Conservation (phyloP, 2,113 vertebrate species). For the Elanoides forficatus region DNA sequence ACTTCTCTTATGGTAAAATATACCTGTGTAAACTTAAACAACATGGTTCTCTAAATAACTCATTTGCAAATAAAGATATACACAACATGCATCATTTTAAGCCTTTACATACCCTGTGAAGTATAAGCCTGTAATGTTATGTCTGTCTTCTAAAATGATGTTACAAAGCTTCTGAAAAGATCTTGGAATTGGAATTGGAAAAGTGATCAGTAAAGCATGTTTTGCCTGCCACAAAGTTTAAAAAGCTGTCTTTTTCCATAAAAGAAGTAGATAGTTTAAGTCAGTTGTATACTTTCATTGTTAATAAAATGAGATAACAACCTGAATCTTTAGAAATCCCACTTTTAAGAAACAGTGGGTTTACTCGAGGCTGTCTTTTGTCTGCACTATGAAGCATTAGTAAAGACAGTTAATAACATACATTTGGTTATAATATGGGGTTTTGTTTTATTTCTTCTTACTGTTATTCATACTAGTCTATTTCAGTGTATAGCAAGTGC, state of each 20-base stretch:
- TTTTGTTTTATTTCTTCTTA: neutral
- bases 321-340: neutral
- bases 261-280: neutral
- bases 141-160: neutral
- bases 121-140: neutral
- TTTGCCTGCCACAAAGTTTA: neutral
- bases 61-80: neutral
- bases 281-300: neutral
- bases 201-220: neutral
- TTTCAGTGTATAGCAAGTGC: neutral
- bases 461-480: neutral
- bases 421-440: neutral
- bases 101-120: neutral
- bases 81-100: neutral
- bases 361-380: neutral
- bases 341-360: neutral
- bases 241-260: neutral
- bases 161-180: neutral
- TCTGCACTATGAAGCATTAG: neutral
- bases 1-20: neutral
- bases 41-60: neutral
- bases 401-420: neutral
- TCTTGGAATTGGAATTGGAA: neutral
- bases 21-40: neutral
- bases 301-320: neutral